Evolutionary conservation across 2,888 invertebrate genomes (phyloP), one percentile per base, ranked within the genome.

Genomic region (Idaea straminata): DNA sequence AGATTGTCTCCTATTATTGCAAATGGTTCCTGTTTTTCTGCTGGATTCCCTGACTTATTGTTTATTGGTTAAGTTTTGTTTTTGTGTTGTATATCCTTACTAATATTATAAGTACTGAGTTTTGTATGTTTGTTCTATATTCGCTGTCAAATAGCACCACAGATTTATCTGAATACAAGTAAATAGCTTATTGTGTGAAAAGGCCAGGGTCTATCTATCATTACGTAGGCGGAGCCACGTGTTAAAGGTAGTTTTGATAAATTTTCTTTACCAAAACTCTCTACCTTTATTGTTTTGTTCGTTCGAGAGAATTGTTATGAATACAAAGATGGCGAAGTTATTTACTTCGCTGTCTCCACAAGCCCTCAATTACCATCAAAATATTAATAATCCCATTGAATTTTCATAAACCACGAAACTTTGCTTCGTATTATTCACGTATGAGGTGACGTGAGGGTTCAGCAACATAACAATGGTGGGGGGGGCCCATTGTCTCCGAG

Each of bases 401-500:
- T 47, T 47, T 47, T 13, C 47, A 47, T 47, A 47, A 25, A 47
- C 47, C 47, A 47, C 47, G 47, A 47, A 47, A 47, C 47, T 47
- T 47, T 47, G 34, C 59, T 59, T 34, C 47, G 59, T 16, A 59
- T 59, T 59, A 59, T 34, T 59, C 59, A 59, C 59, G 16, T 59
- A 34, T 59, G 59, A 59, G 25, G 59, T 59, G 7, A 59, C 34
- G 15, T 5, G 59, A 34, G 59, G 59, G 59, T 34, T 59, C 47
- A 47, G 13, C 25, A 25, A 15, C 58, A 57, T 58, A 65, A 66
- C 69, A 66, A 69, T 69, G 25, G 66, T 60, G 35, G 64, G 34
- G 66, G 65, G 66, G 73, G 62, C 66, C 62, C 63, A 68, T 73
- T 73, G 73, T 73, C 70, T 61, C 57, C 36, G 10, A 16, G 57